A percentile compares a stretch with the other conserved stretches of the same genome.
Conservation (phyloP, 1,140 invertebrate genomes). For the Diabrotica undecimpunctata region DNA sequence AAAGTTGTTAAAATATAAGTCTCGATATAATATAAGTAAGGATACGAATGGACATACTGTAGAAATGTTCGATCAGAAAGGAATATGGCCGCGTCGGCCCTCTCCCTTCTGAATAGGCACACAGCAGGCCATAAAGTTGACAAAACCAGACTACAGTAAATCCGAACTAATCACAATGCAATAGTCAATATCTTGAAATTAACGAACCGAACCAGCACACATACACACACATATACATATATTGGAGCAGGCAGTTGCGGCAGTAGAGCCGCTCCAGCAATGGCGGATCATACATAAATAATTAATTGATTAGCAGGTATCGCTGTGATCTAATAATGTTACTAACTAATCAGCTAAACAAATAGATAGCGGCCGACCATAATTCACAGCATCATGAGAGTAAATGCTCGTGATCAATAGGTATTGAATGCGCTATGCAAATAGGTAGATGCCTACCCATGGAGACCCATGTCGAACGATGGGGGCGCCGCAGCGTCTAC, state of each 20-base stretch:
- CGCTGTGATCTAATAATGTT: constrained; percentile 48
- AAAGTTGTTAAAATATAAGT: no score
- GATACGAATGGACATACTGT: no score
- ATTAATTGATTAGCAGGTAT: constrained; percentile 50
- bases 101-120: background rate
- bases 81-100: background rate
- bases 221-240: constrained; percentile 10
- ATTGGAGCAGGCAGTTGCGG: background rate
- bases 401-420: constrained; percentile 45
- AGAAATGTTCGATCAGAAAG: no score
- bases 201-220: constrained; percentile 28
- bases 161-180: constrained; percentile 25
- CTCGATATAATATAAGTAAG: no score
- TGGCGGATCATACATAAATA: constrained; percentile 46
- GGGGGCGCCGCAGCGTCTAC: constrained; percentile 23
- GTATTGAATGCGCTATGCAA: constrained; percentile 45
- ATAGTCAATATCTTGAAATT: constrained; percentile 37
- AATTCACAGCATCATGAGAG: constrained; percentile 46
- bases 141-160: constrained; percentile 22
- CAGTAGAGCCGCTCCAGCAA: constrained; percentile 18
- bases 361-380: constrained; percentile 49
- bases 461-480: constrained; percentile 25
- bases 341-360: constrained; percentile 50
- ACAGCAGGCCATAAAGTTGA: constrained; percentile 22
- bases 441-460: constrained; percentile 34